Percentiles rank a stretch among this genome's conserved stretches.
Evolutionary conservation across 2,113 vertebrate species (phyloP).

Genomic region (Struthio camelus): DNA sequence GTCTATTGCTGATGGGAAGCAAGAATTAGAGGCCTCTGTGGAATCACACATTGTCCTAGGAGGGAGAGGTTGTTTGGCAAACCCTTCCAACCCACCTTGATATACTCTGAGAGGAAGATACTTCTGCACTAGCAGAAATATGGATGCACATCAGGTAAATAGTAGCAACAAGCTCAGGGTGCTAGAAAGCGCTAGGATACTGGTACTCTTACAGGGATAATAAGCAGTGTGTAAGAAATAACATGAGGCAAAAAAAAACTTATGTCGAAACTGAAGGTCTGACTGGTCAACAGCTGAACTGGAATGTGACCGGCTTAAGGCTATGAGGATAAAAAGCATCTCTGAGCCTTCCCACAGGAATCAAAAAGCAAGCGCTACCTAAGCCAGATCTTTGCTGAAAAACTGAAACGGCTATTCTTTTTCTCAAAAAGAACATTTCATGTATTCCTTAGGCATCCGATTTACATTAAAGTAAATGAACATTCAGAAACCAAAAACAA

Average conservation of each 20-base stretch:
- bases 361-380: background rate
- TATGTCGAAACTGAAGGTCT: background rate
- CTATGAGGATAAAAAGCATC: background rate
- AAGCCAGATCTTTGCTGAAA: background rate
- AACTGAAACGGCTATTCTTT: background rate
- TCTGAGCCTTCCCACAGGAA: background rate
- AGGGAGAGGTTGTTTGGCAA: background rate
- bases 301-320: background rate
- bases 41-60: background rate
- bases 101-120: background rate
- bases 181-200: background rate
- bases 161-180: background rate
- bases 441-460: background rate
- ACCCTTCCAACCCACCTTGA: background rate
- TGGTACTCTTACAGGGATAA: background rate
- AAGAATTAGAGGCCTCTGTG: background rate
- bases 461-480: background rate
- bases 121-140: background rate
- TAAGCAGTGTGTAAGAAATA: background rate
- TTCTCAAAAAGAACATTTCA: background rate
- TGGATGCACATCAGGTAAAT: background rate
- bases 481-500: background rate
- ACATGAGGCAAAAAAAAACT: background rate
- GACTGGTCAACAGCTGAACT: rapidly evolving
- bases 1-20: background rate